These are phyloP conservation scores for Apoda limacodes DNA, from an alignment of 2,888 invertebrate species.

Conservation along the genomic window DNA sequence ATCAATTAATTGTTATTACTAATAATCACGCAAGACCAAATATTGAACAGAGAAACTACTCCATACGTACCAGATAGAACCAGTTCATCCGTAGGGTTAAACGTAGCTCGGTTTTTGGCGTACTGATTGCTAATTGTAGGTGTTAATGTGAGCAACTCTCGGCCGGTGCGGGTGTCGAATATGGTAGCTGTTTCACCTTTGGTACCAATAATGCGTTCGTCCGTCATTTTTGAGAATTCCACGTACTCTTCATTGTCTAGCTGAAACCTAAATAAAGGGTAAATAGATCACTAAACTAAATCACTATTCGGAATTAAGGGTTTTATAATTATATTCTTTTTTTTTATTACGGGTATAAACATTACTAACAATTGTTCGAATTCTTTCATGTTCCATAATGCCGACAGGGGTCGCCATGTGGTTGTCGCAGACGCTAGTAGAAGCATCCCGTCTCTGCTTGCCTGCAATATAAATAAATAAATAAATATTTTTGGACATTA, in stretches of 20 bases:
- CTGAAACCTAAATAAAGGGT: slow-evolving; percentile 73
- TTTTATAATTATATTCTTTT: background rate
- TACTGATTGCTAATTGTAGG: slow-evolving; percentile 93
- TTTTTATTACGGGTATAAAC: background rate
- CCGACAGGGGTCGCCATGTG: slow-evolving; percentile 86
- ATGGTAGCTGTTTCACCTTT: slow-evolving; percentile 86
- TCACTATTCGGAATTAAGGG: no score
- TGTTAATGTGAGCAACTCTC: slow-evolving; percentile 77
- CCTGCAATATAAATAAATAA: no score
- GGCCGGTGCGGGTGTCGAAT: slow-evolving; percentile 88
- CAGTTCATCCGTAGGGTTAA: slow-evolving; percentile 93
- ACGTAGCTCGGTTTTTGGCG: slow-evolving; percentile 92
- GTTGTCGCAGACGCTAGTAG: slow-evolving; percentile 88
- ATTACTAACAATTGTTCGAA: slow-evolving; percentile 72
- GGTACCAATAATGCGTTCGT: slow-evolving; percentile 92
- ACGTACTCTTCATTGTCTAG: slow-evolving; percentile 90
- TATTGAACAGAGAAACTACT: no score
- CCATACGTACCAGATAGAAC: slow-evolving; percentile 81
- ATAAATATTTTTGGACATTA: no score
- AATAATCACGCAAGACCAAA: no score
- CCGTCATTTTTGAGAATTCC: slow-evolving; percentile 88
- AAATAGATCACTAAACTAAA: no score
- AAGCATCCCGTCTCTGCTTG: slow-evolving; percentile 79
- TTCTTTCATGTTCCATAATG: slow-evolving; percentile 80
- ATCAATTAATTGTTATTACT: no score